Conservation (phyloP, 2,888 invertebrate genomes). For the Chorisops tibialis region DNA sequence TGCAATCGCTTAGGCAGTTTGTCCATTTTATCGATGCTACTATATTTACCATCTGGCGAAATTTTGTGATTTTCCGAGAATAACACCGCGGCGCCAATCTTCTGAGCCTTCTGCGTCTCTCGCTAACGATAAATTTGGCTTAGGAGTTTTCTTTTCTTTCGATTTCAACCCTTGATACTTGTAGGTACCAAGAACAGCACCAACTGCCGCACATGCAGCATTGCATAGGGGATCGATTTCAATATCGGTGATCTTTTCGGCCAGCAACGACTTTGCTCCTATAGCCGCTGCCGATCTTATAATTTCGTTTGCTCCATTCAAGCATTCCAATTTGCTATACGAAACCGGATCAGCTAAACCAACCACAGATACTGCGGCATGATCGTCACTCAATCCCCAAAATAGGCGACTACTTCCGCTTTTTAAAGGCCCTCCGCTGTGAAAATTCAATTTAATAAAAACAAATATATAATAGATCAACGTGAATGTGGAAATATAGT, state of each 20-base stretch:
- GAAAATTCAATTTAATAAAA: conserved; percentile 4
- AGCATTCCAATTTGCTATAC: conserved; percentile 62
- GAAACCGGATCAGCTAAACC: conserved; percentile 63
- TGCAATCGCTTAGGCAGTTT: neutral
- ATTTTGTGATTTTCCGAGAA: conserved; percentile 72
- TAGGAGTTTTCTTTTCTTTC: conserved; percentile 27
- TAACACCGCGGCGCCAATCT: conserved; percentile 64
- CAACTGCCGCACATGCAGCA: conserved; percentile 72
- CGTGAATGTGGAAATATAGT: too few relatives aligned
- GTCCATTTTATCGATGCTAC: neutral
- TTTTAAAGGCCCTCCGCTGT: conserved; percentile 29
- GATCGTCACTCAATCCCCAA: conserved; percentile 58
- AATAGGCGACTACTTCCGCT: conserved; percentile 52
- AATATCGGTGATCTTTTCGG: conserved; percentile 54
- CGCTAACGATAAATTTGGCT: conserved; percentile 16
- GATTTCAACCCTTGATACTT: conserved; percentile 54
- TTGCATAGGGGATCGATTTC: conserved; percentile 69
- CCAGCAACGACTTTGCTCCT: conserved; percentile 56
- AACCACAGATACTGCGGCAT: conserved; percentile 62
- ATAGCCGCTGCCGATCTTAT: conserved; percentile 61
- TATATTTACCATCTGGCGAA: conserved; percentile 56
- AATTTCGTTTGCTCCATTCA: conserved; percentile 67
- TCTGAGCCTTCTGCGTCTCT: conserved; percentile 46
- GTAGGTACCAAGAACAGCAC: conserved; percentile 62
- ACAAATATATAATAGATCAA: too few relatives aligned